Base-by-base conservation (phyloP, 2,113 vertebrate species). In the Phylloscopus trochilus region DNA sequence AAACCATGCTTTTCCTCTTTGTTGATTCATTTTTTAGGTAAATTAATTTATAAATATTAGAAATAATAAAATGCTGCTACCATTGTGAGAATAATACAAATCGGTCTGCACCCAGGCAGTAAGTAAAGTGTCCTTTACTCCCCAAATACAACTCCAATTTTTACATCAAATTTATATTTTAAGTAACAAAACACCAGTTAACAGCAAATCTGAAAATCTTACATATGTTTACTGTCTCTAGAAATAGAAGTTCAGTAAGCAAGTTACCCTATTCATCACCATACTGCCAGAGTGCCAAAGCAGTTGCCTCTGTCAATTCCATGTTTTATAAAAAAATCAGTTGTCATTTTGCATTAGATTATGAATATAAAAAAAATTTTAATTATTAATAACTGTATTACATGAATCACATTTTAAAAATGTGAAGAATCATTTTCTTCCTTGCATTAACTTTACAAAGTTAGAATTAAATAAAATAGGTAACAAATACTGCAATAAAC, bases 261-360 rank as follows among this genome's bases (percentile, higher is more conserved):
- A 88, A 74, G 23, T 53, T 70, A 43, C 58, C 26, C 19, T 62
- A 51, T 31, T 66, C 83, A 87, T 46, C n/a, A 72, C 43, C 83
- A 86, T 64, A 74, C 30, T 80, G 64, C 44, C 62, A 47, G 51
- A 87, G 58, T 43, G 28, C 27, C 72, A 69, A 95, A 87, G 41
- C 24, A 78, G 53, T 44, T 92, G 81, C 39, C 93, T 93, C 88
- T 64, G n/a, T 59, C 90, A 91, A 83, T 63, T 90, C 41, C 67
- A 30, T 6, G 15, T 58, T 89, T 89, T 51, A 3, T 46, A 79
- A 60, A 20, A 83, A 93, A 93, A 63, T 67, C 49, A 89, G 69
- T 24, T 88, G 56, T 51, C 62, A 78, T 60, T 91, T 91, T 6
- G 9, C 56, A 56, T 78, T 83, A 68, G 4, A 74, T 87, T 80